Evolutionary conservation across 2,888 invertebrate genomes (phyloP).

Genomic region (Heliconius cydno): DNA sequence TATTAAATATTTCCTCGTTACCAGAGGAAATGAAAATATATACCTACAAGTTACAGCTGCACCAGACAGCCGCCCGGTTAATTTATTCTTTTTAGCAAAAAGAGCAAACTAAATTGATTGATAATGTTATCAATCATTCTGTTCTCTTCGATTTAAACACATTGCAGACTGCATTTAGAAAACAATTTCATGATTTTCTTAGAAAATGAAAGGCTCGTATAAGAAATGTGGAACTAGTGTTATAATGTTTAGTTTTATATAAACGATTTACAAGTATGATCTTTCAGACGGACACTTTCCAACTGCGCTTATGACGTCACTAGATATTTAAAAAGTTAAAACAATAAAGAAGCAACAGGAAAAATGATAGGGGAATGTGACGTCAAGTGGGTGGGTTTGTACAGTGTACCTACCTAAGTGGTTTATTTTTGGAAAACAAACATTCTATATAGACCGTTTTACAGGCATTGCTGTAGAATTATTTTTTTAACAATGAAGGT

Average conservation of each 20-base stretch:
- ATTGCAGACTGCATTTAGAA: not conserved
- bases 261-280: not conserved
- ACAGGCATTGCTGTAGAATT: not conserved
- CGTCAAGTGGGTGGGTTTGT: constrained; percentile 1
- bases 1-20: no score
- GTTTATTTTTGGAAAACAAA: constrained; percentile 5
- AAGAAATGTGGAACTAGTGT: not conserved
- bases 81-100: not conserved
- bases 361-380: not conserved
- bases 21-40: no score
- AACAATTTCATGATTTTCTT: not conserved
- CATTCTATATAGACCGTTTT: not conserved
- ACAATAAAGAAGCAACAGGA: constrained; percentile 7
- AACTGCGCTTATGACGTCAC: not conserved
- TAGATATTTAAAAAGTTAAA: not conserved
- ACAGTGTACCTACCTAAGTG: not conserved
- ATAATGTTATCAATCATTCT: not conserved
- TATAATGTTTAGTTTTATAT: not conserved
- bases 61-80: not conserved
- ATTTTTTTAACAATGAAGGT: not conserved
- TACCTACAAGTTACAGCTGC: no score
- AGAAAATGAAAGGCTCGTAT: no score
- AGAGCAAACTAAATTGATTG: not conserved
- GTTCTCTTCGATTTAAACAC: not conserved
- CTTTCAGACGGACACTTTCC: not conserved